These are phyloP conservation scores for Taenioides sp. DNA, from an alignment of 2,797 vertebrate species.

Conservation along the genomic window DNA sequence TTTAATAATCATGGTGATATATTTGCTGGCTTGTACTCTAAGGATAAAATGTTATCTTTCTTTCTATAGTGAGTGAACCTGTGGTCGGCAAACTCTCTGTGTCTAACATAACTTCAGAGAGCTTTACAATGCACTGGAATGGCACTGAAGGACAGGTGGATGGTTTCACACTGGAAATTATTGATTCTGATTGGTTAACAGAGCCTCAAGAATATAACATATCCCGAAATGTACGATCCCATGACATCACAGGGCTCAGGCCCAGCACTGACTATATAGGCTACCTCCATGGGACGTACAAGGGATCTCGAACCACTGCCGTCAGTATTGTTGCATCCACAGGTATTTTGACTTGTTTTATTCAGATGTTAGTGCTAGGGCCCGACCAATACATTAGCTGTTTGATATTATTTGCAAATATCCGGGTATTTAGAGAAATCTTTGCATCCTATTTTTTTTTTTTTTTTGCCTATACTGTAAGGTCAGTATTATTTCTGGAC, in stretches of 20 bases:
- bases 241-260: constrained; percentile 85
- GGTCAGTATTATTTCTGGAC: neutral
- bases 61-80: constrained; percentile 83
- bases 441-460: neutral
- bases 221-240: constrained; percentile 77
- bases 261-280: constrained; percentile 92
- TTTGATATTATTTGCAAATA: constrained; percentile 6
- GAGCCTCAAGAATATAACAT: constrained; percentile 85
- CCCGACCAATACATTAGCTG: neutral
- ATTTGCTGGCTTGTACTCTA: constrained; percentile 4
- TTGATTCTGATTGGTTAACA: constrained; percentile 94
- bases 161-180: constrained; percentile 91
- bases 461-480: neutral
- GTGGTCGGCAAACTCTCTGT: constrained; percentile 84
- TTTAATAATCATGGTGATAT: neutral
- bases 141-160: constrained; percentile 80
- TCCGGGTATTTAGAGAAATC: neutral
- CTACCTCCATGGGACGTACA: constrained; percentile 89
- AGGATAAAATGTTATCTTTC: constrained; percentile 61
- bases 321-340: constrained; percentile 87
- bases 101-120: constrained; percentile 85
- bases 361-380: constrained; percentile 20
- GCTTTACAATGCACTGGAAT: constrained; percentile 92
- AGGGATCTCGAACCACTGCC: constrained; percentile 80
- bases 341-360: constrained; percentile 80